These are phyloP conservation scores for Phortica okadai DNA, from an alignment of 2,888 invertebrate species.

Conservation along the genomic window DNA sequence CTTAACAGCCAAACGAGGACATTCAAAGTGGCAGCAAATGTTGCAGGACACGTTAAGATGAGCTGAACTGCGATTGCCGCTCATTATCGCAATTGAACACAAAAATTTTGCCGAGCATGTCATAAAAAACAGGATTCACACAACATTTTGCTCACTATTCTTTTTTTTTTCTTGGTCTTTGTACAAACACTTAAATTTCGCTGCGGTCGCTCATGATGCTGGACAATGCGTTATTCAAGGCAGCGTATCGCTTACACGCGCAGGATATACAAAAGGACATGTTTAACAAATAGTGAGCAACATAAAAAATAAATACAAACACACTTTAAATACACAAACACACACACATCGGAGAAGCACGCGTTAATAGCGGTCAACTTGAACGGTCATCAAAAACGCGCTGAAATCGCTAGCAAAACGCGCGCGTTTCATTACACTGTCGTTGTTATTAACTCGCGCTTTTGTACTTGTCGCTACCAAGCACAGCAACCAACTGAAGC, in stretches of 20 bases:
- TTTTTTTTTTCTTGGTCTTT: constrained; percentile 39
- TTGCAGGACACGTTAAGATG: not conserved
- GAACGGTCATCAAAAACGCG: constrained; percentile 16
- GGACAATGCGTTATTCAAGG: not conserved
- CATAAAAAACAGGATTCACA: constrained; percentile 53
- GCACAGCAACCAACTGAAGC: constrained; percentile 71
- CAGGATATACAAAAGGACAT: constrained; percentile 21
- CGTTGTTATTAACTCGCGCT: constrained; percentile 27
- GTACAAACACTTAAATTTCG: constrained; percentile 15
- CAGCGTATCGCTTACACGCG: not conserved
- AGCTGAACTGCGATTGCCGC: constrained; percentile 34
- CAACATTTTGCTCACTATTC: constrained; percentile 26
- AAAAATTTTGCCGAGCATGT: constrained; percentile 59
- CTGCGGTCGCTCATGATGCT: too few relatives aligned
- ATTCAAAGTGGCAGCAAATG: not conserved
- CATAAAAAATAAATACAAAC: constrained; percentile 10
- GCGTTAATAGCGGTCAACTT: not conserved
- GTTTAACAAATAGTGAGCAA: constrained; percentile 5
- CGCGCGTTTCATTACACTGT: constrained; percentile 35
- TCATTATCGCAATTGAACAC: constrained; percentile 64
- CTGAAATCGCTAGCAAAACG: constrained; percentile 21
- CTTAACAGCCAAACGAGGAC: not conserved
- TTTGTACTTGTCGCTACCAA: constrained; percentile 53
- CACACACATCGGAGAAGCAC: too few relatives aligned
- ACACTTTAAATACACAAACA: not conserved